Evolutionary conservation across 2,113 vertebrate species (phyloP), one percentile per base, ranked within the genome.

Genomic region (Salvelinus fontinalis): DNA sequence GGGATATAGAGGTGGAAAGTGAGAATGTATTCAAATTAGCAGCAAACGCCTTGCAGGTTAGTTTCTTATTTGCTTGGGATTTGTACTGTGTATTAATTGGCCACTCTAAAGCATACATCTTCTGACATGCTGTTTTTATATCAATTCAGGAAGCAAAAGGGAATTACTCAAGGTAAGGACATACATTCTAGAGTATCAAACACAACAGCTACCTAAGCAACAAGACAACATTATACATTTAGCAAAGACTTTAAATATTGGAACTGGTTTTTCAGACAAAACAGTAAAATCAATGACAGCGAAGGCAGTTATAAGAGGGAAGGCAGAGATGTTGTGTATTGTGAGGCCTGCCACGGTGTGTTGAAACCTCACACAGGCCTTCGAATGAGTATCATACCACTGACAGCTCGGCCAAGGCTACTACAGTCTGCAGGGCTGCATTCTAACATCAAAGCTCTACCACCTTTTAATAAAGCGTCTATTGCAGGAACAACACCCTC

Each of bases 1-100:
- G 97, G 79, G 95, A 97, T 74, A 98, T 99, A 60, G 97, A 99
- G 70, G 96, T 99, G 78, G 97, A 99, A 87, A 98, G 97, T 67
- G 97, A 99, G 79, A 95, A 98, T 75, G 96, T 99, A 75, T 99
- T 99, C 92, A 98, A 97, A 91, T 87, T 99, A 86, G 97, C 97
- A 82, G 95, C 97, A 0, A 98, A 97, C 76, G 96, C 98, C 84
- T 91, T 99, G 84, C 98, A 99, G 97, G 98, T 99, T 82, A 84
- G 93, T 87, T 59, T 27, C 29, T 77, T 81, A 70, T 66, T 48
- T 27, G 4, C 22, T n/a, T 31, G 11, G 48, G 27, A 16, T 49
- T 14, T 51, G 39, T 44, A 44, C 8, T 44, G 39, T 22, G 3
- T 62, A 60, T 44, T n/a, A 69, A 59, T 64, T 13, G 1, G 8